Conservation (phyloP, 2,888 invertebrate species). For the Orchesellides sinensis region DNA sequence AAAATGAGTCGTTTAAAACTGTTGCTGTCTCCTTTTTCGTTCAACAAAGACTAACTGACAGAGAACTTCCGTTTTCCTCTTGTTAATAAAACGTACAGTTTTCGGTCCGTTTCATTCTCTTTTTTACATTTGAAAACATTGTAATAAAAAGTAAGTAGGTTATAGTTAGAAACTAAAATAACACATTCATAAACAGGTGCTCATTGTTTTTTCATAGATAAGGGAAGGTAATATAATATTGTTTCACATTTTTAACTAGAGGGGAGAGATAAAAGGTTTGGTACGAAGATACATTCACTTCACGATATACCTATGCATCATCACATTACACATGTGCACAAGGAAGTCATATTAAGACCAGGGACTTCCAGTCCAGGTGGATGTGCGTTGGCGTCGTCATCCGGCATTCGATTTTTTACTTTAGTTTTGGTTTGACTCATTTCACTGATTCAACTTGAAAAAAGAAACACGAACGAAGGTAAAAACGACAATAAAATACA, state of each 20-base stretch:
- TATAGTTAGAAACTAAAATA: constrained; percentile 8
- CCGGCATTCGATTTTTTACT: neutral
- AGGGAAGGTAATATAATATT: neutral
- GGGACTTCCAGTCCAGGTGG: neutral
- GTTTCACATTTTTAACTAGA: neutral
- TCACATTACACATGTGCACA: too few relatives aligned
- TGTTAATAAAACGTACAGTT: neutral
- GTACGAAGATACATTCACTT: neutral
- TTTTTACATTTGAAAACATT: too few relatives aligned
- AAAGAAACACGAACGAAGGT: neutral
- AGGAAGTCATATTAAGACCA: neutral
- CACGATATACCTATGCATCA: too few relatives aligned
- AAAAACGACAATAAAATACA: neutral
- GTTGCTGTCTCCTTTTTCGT: too few relatives aligned
- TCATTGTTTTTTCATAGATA: neutral
- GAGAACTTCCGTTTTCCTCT: constrained; percentile 55
- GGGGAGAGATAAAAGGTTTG: neutral
- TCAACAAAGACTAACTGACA: constrained; percentile 25
- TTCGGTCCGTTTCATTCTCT: constrained; percentile 12
- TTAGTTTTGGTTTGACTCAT: neutral
- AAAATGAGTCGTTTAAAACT: too few relatives aligned
- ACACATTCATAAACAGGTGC: neutral
- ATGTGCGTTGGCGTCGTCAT: constrained; percentile 30
- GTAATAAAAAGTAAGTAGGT: constrained; percentile 20
- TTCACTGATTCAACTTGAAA: neutral